Base-by-base conservation (phyloP, 2,113 vertebrate species). In the Lagopus muta region DNA sequence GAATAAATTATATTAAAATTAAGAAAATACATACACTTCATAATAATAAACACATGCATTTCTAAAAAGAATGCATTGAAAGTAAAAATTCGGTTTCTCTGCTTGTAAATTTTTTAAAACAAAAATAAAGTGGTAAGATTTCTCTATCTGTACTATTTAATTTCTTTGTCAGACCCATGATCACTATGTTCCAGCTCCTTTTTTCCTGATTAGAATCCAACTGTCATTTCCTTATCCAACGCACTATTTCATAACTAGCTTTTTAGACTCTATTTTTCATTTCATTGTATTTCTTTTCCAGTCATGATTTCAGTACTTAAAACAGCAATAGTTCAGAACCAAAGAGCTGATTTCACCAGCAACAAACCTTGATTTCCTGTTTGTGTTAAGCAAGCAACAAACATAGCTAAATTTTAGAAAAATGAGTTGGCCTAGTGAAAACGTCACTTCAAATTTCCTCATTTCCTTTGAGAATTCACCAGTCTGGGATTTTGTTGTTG, bases 281-380 rank as follows among this genome's bases (percentile, higher is more conserved):
- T 72, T 71, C 13, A n/a, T 40, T 62, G 5, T 14, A 58, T 71
- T 87, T 28, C 10, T 14, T 62, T 78, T 78, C 42, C 11, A 73
- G 40, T 10, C 2, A 1, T 6, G 2, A 61, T 69, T 27, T 61
- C 3, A 0, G 16, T n/a, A 58, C 45, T 52, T 36, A 36, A 30
- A 67, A n/a, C 45, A 91, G 15, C 45, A 16, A 14, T 4, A 42
- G 9, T 20, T 72, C 13, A 55, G 21, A 13, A 60, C 55, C 61
- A 58, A 17, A 10, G 50, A 25, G 21, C 10, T 67, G 36, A 71
- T 24, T 32, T 77, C 55, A 13, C 4, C n/a, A 32, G 19, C 38
- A 88, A 13, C 45, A 57, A 67, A 65, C 1, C 20, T 65, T n/a
- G 58, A 75, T 62, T 84, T 38, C 6, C 43, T 57, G 3, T 9